A percentile compares a stretch with the other conserved stretches of the same genome.
Conservation (phyloP, 1,140 invertebrate genomes). For the Ectropis grisescens region DNA sequence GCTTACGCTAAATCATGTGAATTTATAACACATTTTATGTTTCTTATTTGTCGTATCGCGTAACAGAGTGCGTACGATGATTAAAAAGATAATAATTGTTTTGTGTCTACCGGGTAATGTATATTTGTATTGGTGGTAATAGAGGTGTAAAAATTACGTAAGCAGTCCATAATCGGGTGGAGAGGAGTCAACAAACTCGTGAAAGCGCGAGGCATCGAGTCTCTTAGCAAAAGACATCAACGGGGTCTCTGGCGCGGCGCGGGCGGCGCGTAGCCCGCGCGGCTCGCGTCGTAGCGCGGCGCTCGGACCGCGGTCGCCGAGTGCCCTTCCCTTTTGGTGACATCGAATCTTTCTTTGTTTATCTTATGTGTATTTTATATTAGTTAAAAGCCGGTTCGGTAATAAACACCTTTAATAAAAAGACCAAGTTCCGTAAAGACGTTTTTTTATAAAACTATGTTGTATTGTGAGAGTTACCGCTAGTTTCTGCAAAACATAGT, state of each 20-base stretch:
- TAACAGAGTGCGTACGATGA: no score
- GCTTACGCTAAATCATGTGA: no score
- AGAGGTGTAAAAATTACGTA: conserved; percentile 5
- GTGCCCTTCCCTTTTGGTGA: conserved; percentile 7
- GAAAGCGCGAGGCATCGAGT: conserved; percentile 25
- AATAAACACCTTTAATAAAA: conserved; percentile 2
- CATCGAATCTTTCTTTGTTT: conserved; percentile 12
- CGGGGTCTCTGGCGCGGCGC: conserved; percentile 24
- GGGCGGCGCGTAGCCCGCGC: conserved; percentile 4
- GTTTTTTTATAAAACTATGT: no score
- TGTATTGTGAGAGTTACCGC: no score
- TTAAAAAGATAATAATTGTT: no score
- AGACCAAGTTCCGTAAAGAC: not conserved
- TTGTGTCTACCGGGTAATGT: no score
- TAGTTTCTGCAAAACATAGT: no score
- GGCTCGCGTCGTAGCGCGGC: no score
- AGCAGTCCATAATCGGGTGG: conserved; percentile 5
- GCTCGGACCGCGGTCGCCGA: no score
- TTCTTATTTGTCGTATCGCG: no score
- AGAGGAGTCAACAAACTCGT: conserved; percentile 30
- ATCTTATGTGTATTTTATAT: conserved; percentile 4
- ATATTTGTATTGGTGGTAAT: no score
- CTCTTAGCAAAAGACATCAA: conserved; percentile 53
- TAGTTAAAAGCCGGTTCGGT: conserved; percentile 4
- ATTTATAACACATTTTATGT: no score